Evolutionary conservation across 2,888 invertebrate species (phyloP).

Genomic region (Dastarcus helophoroides): DNA sequence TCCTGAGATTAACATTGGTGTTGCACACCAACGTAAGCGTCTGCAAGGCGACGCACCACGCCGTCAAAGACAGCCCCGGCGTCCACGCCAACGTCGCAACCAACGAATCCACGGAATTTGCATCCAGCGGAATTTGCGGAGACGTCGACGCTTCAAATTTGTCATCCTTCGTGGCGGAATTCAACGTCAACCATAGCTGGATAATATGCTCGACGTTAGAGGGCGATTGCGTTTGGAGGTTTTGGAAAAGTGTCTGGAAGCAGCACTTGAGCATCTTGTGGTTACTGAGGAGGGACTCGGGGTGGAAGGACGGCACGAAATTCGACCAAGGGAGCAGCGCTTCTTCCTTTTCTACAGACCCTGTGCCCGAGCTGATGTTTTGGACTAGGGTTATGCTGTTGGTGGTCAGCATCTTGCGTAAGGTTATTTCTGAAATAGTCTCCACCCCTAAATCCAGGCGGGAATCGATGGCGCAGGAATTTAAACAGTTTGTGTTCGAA

Average conservation of each 20-base stretch:
- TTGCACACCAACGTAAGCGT: slow-evolving; percentile 63
- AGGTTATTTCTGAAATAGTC: slow-evolving; percentile 61
- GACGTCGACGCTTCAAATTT: slow-evolving; percentile 46
- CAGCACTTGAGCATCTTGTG: slow-evolving; percentile 55
- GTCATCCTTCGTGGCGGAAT: slow-evolving; percentile 41
- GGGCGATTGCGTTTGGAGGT: slow-evolving; percentile 55
- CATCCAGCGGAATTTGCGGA: slow-evolving; percentile 54
- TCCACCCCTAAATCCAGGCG: slow-evolving; percentile 73
- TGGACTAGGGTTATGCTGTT: slow-evolving; percentile 29
- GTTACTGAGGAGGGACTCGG: slow-evolving; percentile 36
- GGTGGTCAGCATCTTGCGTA: slow-evolving; percentile 43
- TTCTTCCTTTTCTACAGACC: slow-evolving; percentile 31
- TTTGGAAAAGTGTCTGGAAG: slow-evolving; percentile 58
- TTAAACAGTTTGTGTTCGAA: slow-evolving; percentile 31
- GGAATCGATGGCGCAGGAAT: slow-evolving; percentile 62
- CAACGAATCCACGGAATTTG: slow-evolving; percentile 52
- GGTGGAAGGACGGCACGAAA: slow-evolving; percentile 34
- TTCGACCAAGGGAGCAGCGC: slow-evolving; percentile 34
- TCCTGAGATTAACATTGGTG: slow-evolving; percentile 33
- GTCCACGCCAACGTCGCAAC: slow-evolving; percentile 55
- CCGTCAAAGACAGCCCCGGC: slow-evolving; percentile 56
- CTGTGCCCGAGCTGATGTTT: slow-evolving; percentile 26
- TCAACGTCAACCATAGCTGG: slow-evolving; percentile 78
- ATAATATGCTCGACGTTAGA: slow-evolving; percentile 73
- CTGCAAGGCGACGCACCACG: slow-evolving; percentile 71